Evolutionary conservation across 2,113 vertebrate species (phyloP), one percentile per base, ranked within the genome.

Genomic region (Stegastes partitus): DNA sequence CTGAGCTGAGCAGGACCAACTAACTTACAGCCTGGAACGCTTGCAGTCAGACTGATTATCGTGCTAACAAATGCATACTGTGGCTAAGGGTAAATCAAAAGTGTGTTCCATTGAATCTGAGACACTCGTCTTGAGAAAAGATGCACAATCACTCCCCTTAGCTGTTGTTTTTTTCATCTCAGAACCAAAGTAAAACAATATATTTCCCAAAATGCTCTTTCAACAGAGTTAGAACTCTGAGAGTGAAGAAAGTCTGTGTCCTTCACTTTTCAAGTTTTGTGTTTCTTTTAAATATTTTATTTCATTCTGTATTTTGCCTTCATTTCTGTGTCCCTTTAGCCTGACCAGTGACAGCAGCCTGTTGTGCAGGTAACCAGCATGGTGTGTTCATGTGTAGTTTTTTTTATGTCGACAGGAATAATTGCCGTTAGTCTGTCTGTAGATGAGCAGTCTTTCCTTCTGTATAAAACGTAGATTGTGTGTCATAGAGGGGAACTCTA

Each of bases 291-390:
- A 63, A 31, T 19, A n/a, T 70, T 37, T 51, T 19, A 49, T 50
- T 64, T 56, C 54, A 45, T 39, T 31, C 19, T 77, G n/a, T 87
- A 19, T 82, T 70, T 80, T 39, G 47, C 65, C 50, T 53, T 81
- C 44, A 49, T 89, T 63, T 84, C 47, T 81, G n/a, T 80, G 15
- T 78, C 74, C 49, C 73, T 77, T 64, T 53, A 93, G 88, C 87
- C 56, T 92, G 92, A 90, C 85, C 85, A 86, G 11, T 81, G 77
- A 51, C 74, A 76, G 71, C 80, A 59, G 79, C 59, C 39, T 25
- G 5, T 79, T 54, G 31, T 70, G 78, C 86, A 93, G 90, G 93
- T 93, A 91, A 93, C 68, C 53, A 65, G 85, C 79, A 71, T 72
- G 77, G 68, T 75, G 73, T 82, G 69, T 64, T 14, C 59, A 4